Evolutionary conservation across 2,797 vertebrate species (phyloP).

Genomic region (Thaleichthys pacificus): DNA sequence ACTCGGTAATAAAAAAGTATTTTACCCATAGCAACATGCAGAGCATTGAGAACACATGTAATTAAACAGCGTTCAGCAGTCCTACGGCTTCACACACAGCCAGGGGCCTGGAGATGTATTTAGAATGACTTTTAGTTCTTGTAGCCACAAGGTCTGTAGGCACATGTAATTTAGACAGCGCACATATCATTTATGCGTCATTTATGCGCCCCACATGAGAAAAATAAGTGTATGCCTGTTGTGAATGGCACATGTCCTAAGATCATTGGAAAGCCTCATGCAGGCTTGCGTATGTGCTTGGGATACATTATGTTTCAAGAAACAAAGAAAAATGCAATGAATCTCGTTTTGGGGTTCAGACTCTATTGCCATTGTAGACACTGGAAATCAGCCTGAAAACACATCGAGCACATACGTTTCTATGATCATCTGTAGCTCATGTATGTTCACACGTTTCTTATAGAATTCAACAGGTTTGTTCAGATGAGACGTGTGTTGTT

Average conservation of each 20-base stretch:
- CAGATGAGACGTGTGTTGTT: too few relatives aligned
- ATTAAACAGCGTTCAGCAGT: constrained; percentile 36
- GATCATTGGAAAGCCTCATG: constrained; percentile 61
- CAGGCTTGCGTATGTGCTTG: constrained; percentile 30
- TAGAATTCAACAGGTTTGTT: too few relatives aligned
- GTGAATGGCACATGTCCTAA: constrained; percentile 76
- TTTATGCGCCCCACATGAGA: constrained; percentile 65
- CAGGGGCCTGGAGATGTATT: constrained; percentile 44
- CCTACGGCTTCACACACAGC: constrained; percentile 24
- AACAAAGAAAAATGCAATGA: constrained; percentile 65
- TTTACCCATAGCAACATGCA: neutral
- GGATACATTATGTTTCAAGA: constrained; percentile 56
- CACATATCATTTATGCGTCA: constrained; percentile 52
- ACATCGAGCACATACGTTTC: neutral
- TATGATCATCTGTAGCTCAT: too few relatives aligned
- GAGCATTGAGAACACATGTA: constrained; percentile 11
- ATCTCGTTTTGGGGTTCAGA: constrained; percentile 41
- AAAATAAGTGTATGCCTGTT: constrained; percentile 53
- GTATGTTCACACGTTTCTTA: too few relatives aligned
- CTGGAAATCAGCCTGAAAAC: constrained; percentile 21
- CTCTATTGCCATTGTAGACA: constrained; percentile 38
- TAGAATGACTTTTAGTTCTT: constrained; percentile 55
- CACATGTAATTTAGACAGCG: constrained; percentile 60
- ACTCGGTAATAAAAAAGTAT: neutral
- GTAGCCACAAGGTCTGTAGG: constrained; percentile 53